Evolutionary conservation across 1,140 invertebrate species (phyloP), one percentile per base, ranked within the genome.

Genomic region (Drosophila sturtevanti): DNA sequence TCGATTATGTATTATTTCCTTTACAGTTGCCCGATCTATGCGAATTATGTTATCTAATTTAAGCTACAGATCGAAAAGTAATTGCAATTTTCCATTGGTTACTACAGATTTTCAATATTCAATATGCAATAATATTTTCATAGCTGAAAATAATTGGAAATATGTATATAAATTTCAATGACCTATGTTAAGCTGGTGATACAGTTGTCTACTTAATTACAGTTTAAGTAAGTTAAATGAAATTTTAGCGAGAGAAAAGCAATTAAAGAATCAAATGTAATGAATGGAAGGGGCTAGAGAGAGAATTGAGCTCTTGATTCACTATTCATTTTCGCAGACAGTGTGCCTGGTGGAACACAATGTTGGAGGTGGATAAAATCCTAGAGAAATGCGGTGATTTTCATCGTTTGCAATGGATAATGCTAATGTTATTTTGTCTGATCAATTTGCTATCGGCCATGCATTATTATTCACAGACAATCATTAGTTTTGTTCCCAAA

Each of bases 371-470:
- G 58, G 86, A 86, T 52, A 89, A 76, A 31, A 93, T 95, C 72
- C 79, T 95, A 27, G 85, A 91, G 12, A 92, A 94, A 55, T 93
- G 94, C 52, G 95, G 95, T 5, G 93, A 94, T 77, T 95, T 94
- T 72, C 93, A 93, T 27, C 79, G 86, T 2, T 94, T 94, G 81
- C 95, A 95, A 81, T 82, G 93, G 63, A 72, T 94, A 1, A 89
- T 95, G 38, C 92, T 94, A 77, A 64, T 93, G n/a, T 77, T 95
- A 3, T 93, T 94, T 41, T 93, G 93, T 5, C 54, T 93, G 12
- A 93, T 94, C 31, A 93, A 94, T 69, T 60, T 94, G 1, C 66
- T 93, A 1, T 93, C 93, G 1, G 90, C 92, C 1, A 92, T 93
- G 66, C 93, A 94, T 65, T 94, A 93, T 78, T 94, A 93, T 66